Base-by-base conservation (phyloP, 2,888 invertebrate genomes). In the Patella depressa region DNA sequence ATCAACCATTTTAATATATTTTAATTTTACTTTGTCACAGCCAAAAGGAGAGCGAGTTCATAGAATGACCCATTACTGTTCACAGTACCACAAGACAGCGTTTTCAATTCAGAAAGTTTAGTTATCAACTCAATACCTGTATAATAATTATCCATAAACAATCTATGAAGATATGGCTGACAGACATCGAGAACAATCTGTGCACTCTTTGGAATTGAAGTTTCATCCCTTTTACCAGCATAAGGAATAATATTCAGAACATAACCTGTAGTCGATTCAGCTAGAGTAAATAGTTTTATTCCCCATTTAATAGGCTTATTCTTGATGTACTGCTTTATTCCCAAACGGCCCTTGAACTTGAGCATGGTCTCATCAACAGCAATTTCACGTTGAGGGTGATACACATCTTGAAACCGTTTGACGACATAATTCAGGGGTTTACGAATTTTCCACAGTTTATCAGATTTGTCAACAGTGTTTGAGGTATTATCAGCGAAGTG, bases 351-450 rank as follows among this genome's bases (percentile, higher is more conserved):
- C 14, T 65, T 65, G 65, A 65, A 65, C 24, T 65, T 65, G 9
- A 65, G 24, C 65, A 65, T n/a, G 24, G 65, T 65, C 24, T 65
- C 65, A 65, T 65, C 65, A 17, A 65, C 65, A 9, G 65, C 65
- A 65, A 65, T 65, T 65, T 65, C 65, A 65, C 65, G 65, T 65
- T 65, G 65, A 9, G 65, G 65, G 11, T 65, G n/a, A 14, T 65
- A 65, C n/a, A 65, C 24, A 19, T 65, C 65, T n/a, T 65, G 65
- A n/a, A 65, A 65, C 15, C 65, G 65, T n/a, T 19, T 65, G 4
- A 65, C 65, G 19, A 65, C n/a, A 65, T 19, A n/a, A n/a, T 65
- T 19, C 24, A 65, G 24, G 2, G 24, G 19, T 65, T n/a, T 65
- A 9, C 65, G n/a, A 4, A 65, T 19, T 65, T 65, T 65, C 65